Conservation (phyloP, 2,888 invertebrate genomes). For the Drosophila pullipes region DNA sequence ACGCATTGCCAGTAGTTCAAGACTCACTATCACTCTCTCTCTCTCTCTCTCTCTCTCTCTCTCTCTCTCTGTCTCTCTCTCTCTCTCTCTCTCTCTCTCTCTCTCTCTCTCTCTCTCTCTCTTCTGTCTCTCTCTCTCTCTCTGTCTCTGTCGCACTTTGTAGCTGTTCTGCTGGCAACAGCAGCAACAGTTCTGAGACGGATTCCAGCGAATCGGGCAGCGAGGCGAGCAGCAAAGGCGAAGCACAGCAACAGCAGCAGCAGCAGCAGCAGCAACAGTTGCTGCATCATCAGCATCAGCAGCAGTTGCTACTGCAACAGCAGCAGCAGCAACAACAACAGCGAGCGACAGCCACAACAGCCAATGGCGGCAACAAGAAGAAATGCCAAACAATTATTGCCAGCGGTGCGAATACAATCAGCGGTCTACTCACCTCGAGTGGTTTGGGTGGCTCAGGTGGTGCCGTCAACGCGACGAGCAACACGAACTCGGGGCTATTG, state of each 20-base stretch:
- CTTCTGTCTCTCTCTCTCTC: neutral
- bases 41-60: neutral
- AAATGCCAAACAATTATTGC: constrained; percentile 74
- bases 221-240: constrained; percentile 83
- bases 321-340: constrained; percentile 36
- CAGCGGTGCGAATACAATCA: constrained; percentile 75
- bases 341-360: constrained; percentile 21
- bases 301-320: constrained; percentile 46
- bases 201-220: constrained; percentile 85
- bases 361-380: constrained; percentile 63
- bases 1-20: neutral
- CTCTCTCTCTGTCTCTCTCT: neutral
- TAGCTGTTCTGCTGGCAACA: constrained; percentile 85
- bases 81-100: neutral
- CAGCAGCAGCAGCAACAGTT: constrained; percentile 44
- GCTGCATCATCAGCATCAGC: constrained; percentile 36
- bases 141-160: neutral
- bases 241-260: constrained; percentile 50
- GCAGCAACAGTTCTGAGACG: constrained; percentile 86
- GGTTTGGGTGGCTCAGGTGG: constrained; percentile 38
- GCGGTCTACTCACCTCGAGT: constrained; percentile 66
- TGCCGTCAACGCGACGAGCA: constrained; percentile 12
- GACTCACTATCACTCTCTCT: neutral
- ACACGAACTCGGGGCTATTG: neutral
- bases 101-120: neutral